These are phyloP conservation scores for Drepana arcuata DNA, from an alignment of 1,140 invertebrate genomes.

Conservation along the genomic window DNA sequence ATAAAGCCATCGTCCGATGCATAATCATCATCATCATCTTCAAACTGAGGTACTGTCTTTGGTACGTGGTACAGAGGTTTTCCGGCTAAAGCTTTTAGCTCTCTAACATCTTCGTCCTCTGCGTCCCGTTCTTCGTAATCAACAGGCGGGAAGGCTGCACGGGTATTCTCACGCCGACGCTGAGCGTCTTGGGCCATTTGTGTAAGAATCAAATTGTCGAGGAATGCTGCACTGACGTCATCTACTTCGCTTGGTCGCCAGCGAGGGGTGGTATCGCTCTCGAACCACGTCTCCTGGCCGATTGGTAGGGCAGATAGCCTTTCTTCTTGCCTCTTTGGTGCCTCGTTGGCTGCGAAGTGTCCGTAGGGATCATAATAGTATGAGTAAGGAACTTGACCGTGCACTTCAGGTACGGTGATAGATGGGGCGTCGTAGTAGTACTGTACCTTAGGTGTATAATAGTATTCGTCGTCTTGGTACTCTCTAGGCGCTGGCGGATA, in stretches of 20 bases:
- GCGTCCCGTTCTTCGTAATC: constrained; percentile 67
- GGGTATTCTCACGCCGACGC: constrained; percentile 53
- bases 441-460: constrained; percentile 54
- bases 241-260: constrained; percentile 65
- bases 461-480: constrained; percentile 56
- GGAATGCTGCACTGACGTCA: constrained; percentile 75
- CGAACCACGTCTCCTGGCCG: constrained; percentile 76
- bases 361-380: constrained; percentile 72
- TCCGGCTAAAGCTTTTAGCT: constrained; percentile 73
- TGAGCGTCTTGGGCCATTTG: constrained; percentile 75
- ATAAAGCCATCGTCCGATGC: constrained; percentile 60
- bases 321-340: constrained; percentile 69
- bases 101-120: constrained; percentile 75
- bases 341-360: constrained; percentile 71
- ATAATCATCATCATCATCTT: constrained; percentile 62
- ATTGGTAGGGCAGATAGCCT: constrained; percentile 72
- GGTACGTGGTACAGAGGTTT: constrained; percentile 66
- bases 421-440: constrained; percentile 52
- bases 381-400: constrained; percentile 64
- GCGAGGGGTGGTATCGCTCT: constrained; percentile 58
- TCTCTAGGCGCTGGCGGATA: constrained; percentile 55
- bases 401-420: constrained; percentile 43
- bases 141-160: constrained; percentile 39
- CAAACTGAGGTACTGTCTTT: constrained; percentile 50
- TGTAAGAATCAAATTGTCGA: constrained; percentile 75